Conservation (phyloP, 2,113 vertebrate species). For the Oxyura jamaicensis region DNA sequence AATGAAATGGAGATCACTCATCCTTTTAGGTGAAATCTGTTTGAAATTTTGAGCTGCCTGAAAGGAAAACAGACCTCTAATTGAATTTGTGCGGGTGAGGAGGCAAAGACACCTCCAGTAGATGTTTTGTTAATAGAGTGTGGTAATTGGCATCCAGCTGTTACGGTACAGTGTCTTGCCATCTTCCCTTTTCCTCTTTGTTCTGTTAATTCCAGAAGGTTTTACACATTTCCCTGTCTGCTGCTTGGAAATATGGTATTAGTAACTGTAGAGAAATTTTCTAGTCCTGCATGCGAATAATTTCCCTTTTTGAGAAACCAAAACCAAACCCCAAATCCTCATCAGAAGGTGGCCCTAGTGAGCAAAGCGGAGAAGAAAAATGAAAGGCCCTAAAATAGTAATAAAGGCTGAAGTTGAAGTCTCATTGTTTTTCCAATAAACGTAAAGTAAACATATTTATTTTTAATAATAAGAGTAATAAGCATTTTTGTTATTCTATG, state of each 20-base stretch:
- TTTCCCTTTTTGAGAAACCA: not conserved
- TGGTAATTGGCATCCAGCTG: constrained; percentile 14
- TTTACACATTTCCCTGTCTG: not conserved
- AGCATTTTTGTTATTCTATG: not conserved
- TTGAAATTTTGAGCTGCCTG: not conserved
- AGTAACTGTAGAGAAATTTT: not conserved
- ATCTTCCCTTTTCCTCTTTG: constrained; percentile 9
- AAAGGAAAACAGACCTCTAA: constrained; percentile 11
- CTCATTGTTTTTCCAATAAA: not conserved
- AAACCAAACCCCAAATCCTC: not conserved
- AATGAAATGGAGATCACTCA: not conserved
- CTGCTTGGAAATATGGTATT: not conserved
- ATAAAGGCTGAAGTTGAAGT: not conserved
- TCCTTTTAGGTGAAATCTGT: not conserved
- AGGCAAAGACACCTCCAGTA: not conserved
- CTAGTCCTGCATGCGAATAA: not conserved
- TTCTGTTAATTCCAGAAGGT: constrained; percentile 22
- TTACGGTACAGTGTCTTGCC: not conserved
- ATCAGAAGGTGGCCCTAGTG: not conserved
- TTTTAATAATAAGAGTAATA: not conserved
- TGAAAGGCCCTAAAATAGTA: not conserved
- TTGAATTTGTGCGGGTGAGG: not conserved
- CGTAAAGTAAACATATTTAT: not conserved
- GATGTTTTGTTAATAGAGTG: constrained; percentile 7
- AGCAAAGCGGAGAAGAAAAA: not conserved